Evolutionary conservation across 2,888 invertebrate genomes (phyloP).

Genomic region (Pecten maximus): DNA sequence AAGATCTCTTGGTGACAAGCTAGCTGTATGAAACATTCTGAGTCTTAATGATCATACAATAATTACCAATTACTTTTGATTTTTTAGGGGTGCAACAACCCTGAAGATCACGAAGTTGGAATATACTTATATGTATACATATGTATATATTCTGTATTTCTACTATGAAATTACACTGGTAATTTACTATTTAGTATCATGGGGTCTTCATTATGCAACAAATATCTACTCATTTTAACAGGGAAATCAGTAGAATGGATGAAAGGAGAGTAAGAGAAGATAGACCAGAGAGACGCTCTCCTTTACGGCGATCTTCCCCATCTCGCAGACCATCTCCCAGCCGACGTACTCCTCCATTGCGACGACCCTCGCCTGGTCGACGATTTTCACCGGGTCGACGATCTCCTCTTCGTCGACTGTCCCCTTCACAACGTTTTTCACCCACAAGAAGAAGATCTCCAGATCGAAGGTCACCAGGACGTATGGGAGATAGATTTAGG

Average conservation of each 20-base stretch:
- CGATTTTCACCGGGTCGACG: neutral
- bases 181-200: no score
- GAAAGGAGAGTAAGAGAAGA: conserved; percentile 46
- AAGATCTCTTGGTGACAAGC: no score
- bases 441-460: conserved; percentile 17
- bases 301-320: neutral
- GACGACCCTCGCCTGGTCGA: neutral
- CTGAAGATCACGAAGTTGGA: no score
- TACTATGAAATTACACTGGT: no score
- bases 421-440: conserved; percentile 5
- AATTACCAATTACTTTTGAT: no score
- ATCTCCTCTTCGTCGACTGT: neutral
- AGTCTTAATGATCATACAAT: no score
- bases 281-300: conserved; percentile 36
- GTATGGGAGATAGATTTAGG: neutral
- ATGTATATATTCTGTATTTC: no score
- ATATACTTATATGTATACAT: no score
- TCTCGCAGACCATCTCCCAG: neutral
- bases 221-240: neutral
- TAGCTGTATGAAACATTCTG: no score
- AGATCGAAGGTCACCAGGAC: conserved; percentile 37
- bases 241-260: conserved; percentile 36
- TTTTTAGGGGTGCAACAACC: no score
- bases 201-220: no score
- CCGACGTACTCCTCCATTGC: neutral